Percentiles rank a stretch among this genome's conserved stretches.
Evolutionary conservation across 2,113 vertebrate genomes (phyloP).

Genomic region (Corythaeola cristata): DNA sequence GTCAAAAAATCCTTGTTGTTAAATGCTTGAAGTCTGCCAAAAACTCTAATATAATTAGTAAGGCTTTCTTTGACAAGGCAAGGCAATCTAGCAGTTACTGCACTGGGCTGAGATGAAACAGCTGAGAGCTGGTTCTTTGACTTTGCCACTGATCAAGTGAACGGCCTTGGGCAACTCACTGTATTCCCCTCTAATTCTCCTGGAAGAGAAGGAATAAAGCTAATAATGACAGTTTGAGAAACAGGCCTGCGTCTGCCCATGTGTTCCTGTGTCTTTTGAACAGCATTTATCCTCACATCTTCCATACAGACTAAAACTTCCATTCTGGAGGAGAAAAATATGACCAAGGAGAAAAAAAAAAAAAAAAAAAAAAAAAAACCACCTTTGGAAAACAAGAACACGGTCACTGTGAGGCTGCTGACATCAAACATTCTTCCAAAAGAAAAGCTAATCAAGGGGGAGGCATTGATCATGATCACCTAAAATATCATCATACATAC

Average conservation of each 20-base stretch:
- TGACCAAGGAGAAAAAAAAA: background rate
- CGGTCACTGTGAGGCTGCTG: background rate
- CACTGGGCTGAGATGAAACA: background rate
- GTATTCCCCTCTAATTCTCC: background rate
- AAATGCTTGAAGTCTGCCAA: conserved; percentile 8
- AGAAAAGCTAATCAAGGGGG: background rate
- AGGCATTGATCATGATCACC: background rate
- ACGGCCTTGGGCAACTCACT: background rate
- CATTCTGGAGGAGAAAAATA: background rate
- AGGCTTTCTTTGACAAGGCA: background rate
- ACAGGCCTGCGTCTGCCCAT: background rate
- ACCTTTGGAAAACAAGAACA: background rate
- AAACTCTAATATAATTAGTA: background rate
- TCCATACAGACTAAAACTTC: background rate
- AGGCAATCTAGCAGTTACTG: background rate
- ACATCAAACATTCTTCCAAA: background rate
- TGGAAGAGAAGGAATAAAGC: background rate
- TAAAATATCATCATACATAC: background rate
- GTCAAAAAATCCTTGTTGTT: conserved; percentile 31
- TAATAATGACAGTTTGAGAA: background rate
- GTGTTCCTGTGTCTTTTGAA: background rate
- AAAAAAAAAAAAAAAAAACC: too few relatives aligned
- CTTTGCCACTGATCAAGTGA: background rate
- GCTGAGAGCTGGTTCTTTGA: background rate
- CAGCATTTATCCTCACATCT: background rate